Percentiles rank a stretch among this genome's conserved stretches.
Evolutionary conservation across 2,888 invertebrate species (phyloP).

Genomic region (Campaea margaritaria): DNA sequence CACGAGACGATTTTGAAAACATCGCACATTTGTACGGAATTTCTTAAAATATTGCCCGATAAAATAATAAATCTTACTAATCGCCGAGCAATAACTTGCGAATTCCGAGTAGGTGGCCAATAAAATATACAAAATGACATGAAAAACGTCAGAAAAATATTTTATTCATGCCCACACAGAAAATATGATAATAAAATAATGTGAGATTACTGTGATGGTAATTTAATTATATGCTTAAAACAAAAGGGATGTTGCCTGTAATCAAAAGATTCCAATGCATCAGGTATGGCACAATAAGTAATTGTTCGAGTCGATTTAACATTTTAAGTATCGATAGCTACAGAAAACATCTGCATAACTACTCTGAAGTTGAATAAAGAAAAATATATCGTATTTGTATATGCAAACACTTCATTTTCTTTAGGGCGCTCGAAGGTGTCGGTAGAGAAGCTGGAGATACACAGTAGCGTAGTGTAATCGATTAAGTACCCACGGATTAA

Average conservation of each 20-base stretch:
- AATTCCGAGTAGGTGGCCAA: slow-evolving; percentile 16
- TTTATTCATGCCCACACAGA: slow-evolving; percentile 21
- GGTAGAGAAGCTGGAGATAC: slow-evolving; percentile 46
- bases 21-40: slow-evolving; percentile 1
- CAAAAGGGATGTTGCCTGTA: slow-evolving; percentile 31
- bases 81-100: slow-evolving; percentile 22
- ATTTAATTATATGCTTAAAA: slow-evolving; percentile 28
- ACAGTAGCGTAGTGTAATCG: slow-evolving; percentile 72
- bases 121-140: slow-evolving; percentile 22
- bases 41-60: slow-evolving; percentile 13
- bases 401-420: slow-evolving; percentile 11
- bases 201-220: slow-evolving; percentile 11
- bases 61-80: slow-evolving; percentile 23
- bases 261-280: slow-evolving; percentile 51
- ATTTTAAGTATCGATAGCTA: slow-evolving; percentile 50
- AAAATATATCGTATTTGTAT: slow-evolving; percentile 5
- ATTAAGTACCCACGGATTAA: slow-evolving; percentile 65
- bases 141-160: slow-evolving; percentile 22
- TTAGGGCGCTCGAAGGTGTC: not conserved
- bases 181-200: slow-evolving; percentile 9
- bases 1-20: no score
- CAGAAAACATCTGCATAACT: slow-evolving; percentile 42
- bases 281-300: slow-evolving; percentile 43
- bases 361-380: not conserved
- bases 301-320: slow-evolving; percentile 50